phyloP scores from a whole-genome alignment of 2,113 vertebrate species.

The Pionites leucogaster region DNA sequence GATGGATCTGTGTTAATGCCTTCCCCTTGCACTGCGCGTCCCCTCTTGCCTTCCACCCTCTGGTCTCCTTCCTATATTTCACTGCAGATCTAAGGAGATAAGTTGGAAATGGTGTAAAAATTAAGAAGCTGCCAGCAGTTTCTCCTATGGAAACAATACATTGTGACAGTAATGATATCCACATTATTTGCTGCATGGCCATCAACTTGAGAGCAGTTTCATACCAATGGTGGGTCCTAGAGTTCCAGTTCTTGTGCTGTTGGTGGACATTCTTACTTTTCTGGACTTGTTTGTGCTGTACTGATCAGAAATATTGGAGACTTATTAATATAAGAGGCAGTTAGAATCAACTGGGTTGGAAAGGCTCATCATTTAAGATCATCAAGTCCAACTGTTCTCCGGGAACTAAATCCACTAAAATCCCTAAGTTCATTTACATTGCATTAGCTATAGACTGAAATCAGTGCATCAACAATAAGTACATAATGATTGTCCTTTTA shows the following conservation, averaged over 20 bases:
- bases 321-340: too few species aligned
- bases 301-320: neutral
- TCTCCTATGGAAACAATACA: neutral
- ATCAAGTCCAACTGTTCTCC: neutral
- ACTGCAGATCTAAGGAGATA: neutral
- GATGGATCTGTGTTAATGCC: neutral
- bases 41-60: neutral
- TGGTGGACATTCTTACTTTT: too few species aligned
- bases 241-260: neutral
- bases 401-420: neutral
- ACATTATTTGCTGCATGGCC: neutral
- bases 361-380: neutral
- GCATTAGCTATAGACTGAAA: neutral
- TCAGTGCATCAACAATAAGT: neutral
- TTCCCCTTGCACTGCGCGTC: neutral
- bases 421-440: neutral
- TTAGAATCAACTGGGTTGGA: neutral
- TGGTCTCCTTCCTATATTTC: neutral
- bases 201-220: neutral
- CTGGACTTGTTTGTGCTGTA: neutral
- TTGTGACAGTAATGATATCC: neutral
- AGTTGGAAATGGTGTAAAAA: neutral
- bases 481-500: neutral
- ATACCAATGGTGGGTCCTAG: accelerated
- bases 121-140: too few species aligned